Evolutionary conservation across 2,797 vertebrate species (phyloP).

Genomic region (Esox lucius): DNA sequence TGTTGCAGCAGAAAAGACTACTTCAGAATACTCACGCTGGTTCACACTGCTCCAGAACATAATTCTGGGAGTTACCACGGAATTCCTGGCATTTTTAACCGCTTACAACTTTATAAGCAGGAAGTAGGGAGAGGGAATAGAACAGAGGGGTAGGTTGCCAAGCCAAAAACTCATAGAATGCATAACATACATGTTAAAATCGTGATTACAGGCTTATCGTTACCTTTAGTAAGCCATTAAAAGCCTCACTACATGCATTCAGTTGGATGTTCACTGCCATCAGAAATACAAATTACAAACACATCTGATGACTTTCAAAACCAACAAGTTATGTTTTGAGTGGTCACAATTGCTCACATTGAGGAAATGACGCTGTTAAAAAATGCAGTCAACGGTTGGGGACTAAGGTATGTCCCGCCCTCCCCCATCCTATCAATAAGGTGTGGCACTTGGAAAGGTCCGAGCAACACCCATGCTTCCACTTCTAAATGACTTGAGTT

Average conservation of each 20-base stretch:
- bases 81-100: not conserved
- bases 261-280: not conserved
- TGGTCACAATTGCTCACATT: not conserved
- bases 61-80: not conserved
- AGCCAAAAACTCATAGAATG: conserved; percentile 6
- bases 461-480: conserved; percentile 7
- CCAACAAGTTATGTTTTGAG: not conserved
- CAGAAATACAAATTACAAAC: not conserved
- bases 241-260: not conserved
- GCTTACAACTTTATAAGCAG: conserved; percentile 4
- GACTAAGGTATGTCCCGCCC: conserved; percentile 31
- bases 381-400: conserved; percentile 10
- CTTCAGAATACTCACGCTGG: not conserved
- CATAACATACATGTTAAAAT: not conserved
- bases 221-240: not conserved
- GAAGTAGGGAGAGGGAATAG: conserved; percentile 16
- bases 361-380: conserved; percentile 4
- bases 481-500: not conserved
- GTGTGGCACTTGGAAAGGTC: conserved; percentile 53
- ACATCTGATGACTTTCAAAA: not conserved
- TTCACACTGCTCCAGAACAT: not conserved
- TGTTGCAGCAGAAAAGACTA: not conserved
- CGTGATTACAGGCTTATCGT: not conserved
- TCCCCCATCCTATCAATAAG: conserved; percentile 43
- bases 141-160: conserved; percentile 7